Conservation (phyloP, 2,113 vertebrate genomes). For the Scatophagus argus region DNA sequence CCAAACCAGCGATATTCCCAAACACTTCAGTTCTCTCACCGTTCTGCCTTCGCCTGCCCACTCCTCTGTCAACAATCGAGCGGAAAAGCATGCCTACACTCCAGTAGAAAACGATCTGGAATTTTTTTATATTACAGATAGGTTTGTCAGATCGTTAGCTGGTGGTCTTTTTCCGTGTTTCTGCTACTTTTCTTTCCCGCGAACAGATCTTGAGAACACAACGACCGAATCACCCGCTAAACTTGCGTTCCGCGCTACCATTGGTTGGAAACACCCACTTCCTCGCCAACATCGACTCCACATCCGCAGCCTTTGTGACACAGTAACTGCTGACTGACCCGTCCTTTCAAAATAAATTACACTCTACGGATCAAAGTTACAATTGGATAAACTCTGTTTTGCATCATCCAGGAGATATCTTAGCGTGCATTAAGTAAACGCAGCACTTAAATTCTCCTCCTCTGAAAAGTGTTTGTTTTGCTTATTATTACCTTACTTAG, state of each 20-base stretch:
- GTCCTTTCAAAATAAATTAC: slow-evolving; percentile 9
- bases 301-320: slow-evolving; percentile 37
- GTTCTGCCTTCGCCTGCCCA: slow-evolving; percentile 72
- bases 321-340: neutral
- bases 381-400: no score
- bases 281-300: neutral
- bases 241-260: slow-evolving; percentile 40
- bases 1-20: neutral
- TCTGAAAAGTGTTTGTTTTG: no score
- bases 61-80: slow-evolving; percentile 77
- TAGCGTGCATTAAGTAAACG: no score
- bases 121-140: no score
- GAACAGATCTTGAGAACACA: slow-evolving; percentile 50
- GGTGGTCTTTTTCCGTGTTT: neutral
- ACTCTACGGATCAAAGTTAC: neutral
- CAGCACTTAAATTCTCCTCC: no score
- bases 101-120: neutral
- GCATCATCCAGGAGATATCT: no score
- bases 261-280: slow-evolving; percentile 68
- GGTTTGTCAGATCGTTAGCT: neutral
- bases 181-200: slow-evolving; percentile 77
- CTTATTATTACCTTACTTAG: neutral
- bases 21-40: slow-evolving; percentile 70
- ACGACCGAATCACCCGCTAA: slow-evolving; percentile 81
- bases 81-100: slow-evolving; percentile 79